These are phyloP conservation scores for Aotus griseimembra DNA, from an alignment of 2,797 vertebrate genomes.

Conservation along the genomic window DNA sequence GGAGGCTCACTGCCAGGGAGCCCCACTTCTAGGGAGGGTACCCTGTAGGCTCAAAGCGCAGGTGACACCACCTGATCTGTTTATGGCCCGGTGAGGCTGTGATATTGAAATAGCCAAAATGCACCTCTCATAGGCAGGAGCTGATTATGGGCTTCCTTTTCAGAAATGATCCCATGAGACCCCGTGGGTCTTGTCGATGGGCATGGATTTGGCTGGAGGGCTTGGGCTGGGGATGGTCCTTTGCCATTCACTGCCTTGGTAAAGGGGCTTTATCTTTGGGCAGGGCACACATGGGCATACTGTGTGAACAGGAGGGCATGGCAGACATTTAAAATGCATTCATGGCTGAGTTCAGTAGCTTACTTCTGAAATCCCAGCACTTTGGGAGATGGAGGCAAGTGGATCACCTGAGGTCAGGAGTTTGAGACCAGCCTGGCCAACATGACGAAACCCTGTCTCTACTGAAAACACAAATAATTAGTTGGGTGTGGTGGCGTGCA, in stretches of 20 bases:
- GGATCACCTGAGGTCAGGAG: not conserved
- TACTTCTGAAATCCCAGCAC: not conserved
- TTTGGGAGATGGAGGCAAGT: not conserved
- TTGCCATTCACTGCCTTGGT: not conserved
- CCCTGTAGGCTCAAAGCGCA: not conserved
- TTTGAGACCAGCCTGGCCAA: not conserved
- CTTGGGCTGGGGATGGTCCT: not conserved
- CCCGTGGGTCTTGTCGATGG: not conserved
- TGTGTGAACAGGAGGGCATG: not conserved
- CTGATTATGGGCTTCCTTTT: not conserved
- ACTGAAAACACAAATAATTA: not conserved
- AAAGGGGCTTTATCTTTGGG: not conserved
- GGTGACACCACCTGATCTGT: not conserved
- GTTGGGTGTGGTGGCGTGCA: accelerated
- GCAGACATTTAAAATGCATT: not conserved
- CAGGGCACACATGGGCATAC: not conserved
- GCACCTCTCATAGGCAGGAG: accelerated
- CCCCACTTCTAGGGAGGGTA: not conserved
- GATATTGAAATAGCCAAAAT: not conserved
- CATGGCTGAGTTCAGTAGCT: not conserved
- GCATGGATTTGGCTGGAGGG: not conserved
- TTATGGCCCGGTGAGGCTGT: not conserved
- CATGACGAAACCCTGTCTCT: not conserved
- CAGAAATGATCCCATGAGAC: not conserved
- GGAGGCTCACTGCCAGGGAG: not conserved